Evolutionary conservation across 2,888 invertebrate species (phyloP).

Genomic region (Hofmannophila pseudospretella): DNA sequence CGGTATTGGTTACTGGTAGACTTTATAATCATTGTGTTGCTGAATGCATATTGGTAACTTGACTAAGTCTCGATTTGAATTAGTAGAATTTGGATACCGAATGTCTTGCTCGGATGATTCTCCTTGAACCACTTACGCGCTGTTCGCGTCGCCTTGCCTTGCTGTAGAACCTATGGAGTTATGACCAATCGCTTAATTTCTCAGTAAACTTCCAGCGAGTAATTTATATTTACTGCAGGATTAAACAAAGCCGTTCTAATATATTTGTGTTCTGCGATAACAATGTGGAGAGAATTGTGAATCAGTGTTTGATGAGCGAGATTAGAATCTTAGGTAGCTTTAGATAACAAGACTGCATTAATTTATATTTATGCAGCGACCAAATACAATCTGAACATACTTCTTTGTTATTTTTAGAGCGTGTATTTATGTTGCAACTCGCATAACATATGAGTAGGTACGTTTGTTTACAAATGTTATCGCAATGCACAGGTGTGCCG

Average conservation of each 20-base stretch:
- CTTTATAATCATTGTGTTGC: background rate
- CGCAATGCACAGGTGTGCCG: slow-evolving; percentile 24
- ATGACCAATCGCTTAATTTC: background rate
- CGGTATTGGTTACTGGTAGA: background rate
- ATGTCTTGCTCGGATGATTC: slow-evolving; percentile 39
- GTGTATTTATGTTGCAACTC: slow-evolving; percentile 33
- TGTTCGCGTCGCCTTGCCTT: slow-evolving; percentile 22
- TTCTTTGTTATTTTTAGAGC: slow-evolving; percentile 20
- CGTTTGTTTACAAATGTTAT: slow-evolving; percentile 24
- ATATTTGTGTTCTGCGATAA: slow-evolving; percentile 6
- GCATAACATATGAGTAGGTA: no score
- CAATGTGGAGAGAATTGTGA: slow-evolving; percentile 12
- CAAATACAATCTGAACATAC: slow-evolving; percentile 15
- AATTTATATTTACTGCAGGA: slow-evolving; percentile 13
- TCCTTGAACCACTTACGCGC: slow-evolving; percentile 62
- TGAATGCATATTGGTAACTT: background rate
- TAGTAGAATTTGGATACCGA: slow-evolving; percentile 28
- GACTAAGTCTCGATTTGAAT: slow-evolving; percentile 1
- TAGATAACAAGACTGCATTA: slow-evolving; percentile 6
- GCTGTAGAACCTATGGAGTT: background rate
- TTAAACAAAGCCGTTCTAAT: slow-evolving; percentile 14
- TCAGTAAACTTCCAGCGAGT: slow-evolving; percentile 6
- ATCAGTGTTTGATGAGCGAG: slow-evolving; percentile 10
- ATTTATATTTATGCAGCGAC: slow-evolving; percentile 21
- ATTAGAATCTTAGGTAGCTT: slow-evolving; percentile 2